These are phyloP conservation scores for Furcula furcula DNA, from an alignment of 2,888 invertebrate genomes.

Conservation along the genomic window DNA sequence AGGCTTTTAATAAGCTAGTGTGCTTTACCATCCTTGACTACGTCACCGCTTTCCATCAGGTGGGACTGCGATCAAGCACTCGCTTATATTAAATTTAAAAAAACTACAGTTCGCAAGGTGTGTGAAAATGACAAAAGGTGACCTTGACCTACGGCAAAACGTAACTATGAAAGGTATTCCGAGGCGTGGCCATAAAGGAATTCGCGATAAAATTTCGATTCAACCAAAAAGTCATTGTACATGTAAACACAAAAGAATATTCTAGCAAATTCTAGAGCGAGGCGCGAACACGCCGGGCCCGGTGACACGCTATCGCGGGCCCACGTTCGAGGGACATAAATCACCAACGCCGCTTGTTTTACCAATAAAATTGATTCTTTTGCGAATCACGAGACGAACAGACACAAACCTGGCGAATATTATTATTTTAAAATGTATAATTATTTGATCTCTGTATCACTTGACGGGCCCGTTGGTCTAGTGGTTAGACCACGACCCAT, in stretches of 20 bases:
- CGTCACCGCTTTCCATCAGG: too few relatives aligned
- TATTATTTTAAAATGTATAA: too few relatives aligned
- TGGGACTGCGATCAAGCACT: too few relatives aligned
- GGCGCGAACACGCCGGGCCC: constrained; percentile 62
- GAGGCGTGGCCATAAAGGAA: constrained; percentile 8
- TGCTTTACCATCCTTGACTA: too few relatives aligned
- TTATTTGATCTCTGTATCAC: too few relatives aligned
- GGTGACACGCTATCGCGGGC: constrained; percentile 71
- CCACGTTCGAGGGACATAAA: constrained; percentile 73
- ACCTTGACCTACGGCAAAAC: too few relatives aligned
- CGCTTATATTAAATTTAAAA: too few relatives aligned
- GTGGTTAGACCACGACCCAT: too few relatives aligned
- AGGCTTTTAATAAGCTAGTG: too few relatives aligned
- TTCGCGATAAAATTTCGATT: constrained; percentile 24
- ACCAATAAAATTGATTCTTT: constrained; percentile 78
- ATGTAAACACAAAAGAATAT: constrained; percentile 68
- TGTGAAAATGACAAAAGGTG: too few relatives aligned
- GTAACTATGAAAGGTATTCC: background rate
- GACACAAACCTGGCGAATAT: constrained; percentile 38
- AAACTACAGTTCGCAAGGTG: too few relatives aligned
- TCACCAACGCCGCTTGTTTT: constrained; percentile 72
- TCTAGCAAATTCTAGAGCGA: constrained; percentile 70
- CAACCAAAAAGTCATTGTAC: constrained; percentile 41
- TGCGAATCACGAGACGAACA: constrained; percentile 48
- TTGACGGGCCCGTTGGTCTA: too few relatives aligned